Conservation (phyloP, 2,113 vertebrate genomes). For the Callipepla californica region DNA sequence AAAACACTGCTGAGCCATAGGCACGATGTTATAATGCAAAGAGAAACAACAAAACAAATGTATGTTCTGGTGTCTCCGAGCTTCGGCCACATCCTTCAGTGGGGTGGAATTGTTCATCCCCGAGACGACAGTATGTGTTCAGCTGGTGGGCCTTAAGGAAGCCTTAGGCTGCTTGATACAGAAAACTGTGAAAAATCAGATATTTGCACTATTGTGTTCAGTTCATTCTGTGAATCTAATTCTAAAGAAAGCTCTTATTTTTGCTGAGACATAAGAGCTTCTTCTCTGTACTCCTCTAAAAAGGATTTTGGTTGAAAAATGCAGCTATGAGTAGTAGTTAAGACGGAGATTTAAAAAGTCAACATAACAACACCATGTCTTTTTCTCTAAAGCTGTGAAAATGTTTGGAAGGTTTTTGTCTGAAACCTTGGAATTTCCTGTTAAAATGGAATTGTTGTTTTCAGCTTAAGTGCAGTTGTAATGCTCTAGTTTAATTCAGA, state of each 20-base stretch:
- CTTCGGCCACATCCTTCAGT: neutral
- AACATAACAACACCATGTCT: accelerated
- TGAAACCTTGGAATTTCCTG: slow-evolving; percentile 10
- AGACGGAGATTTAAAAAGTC: neutral
- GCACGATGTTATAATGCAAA: neutral
- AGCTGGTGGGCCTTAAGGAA: slow-evolving; percentile 1
- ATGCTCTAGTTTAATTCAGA: slow-evolving; percentile 1
- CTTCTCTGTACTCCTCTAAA: neutral
- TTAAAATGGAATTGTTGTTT: neutral
- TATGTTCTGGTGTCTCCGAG: neutral
- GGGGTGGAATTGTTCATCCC: neutral
- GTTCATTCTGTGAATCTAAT: neutral
- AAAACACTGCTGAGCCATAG: slow-evolving; percentile 43
- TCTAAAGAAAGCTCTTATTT: neutral
- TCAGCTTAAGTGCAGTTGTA: neutral
- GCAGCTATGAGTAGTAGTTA: neutral
- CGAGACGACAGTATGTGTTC: neutral
- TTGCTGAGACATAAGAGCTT: neutral
- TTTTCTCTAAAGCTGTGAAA: neutral
- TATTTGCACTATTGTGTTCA: neutral
- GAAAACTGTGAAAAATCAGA: slow-evolving; percentile 26
- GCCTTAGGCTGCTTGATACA: slow-evolving; percentile 1
- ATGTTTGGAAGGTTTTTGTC: neutral
- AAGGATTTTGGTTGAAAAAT: neutral
- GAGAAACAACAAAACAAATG: neutral